A percentile compares a stretch with the other conserved stretches of the same genome.
Evolutionary conservation across 2,797 vertebrate genomes (phyloP).

Genomic region (Leptatherina wallacei): DNA sequence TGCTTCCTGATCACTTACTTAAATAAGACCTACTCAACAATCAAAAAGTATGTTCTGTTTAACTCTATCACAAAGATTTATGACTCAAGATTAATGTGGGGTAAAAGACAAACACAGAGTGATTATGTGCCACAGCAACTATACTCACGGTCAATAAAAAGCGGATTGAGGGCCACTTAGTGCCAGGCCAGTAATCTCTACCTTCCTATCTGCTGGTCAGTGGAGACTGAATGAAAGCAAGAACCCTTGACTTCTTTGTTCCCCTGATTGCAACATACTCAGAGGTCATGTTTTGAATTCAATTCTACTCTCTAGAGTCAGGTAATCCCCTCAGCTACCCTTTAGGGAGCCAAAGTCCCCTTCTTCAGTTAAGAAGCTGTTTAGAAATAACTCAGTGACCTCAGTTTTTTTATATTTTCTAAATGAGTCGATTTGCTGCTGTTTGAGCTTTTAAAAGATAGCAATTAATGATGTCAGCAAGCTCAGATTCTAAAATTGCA

Average conservation of each 20-base stretch:
- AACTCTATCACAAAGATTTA: constrained; percentile 16
- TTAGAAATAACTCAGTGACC: constrained; percentile 35
- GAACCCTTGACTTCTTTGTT: constrained; percentile 49
- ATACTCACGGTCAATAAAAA: constrained; percentile 59
- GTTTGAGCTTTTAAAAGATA: background rate
- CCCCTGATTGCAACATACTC: constrained; percentile 53
- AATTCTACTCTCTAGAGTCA: constrained; percentile 64
- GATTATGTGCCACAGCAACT: constrained; percentile 34
- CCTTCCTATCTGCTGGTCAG: constrained; percentile 46
- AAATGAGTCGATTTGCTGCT: constrained; percentile 21
- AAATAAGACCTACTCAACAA: background rate
- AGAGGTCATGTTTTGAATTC: constrained; percentile 71
- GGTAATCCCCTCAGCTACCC: constrained; percentile 70
- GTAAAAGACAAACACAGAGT: constrained; percentile 35
- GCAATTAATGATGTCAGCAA: constrained; percentile 2
- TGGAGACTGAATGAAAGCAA: constrained; percentile 48
- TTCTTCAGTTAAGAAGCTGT: constrained; percentile 39
- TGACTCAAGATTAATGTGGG: constrained; percentile 36
- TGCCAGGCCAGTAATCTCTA: constrained; percentile 27
- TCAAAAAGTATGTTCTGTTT: constrained; percentile 14
- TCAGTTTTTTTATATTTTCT: constrained; percentile 16
- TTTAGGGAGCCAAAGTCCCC: constrained; percentile 35
- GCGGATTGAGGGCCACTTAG: constrained; percentile 63
- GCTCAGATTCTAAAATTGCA: constrained; percentile 8
- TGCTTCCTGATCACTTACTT: background rate